Conservation (phyloP, 2,888 invertebrate genomes). For the Nemurella pictetii region DNA sequence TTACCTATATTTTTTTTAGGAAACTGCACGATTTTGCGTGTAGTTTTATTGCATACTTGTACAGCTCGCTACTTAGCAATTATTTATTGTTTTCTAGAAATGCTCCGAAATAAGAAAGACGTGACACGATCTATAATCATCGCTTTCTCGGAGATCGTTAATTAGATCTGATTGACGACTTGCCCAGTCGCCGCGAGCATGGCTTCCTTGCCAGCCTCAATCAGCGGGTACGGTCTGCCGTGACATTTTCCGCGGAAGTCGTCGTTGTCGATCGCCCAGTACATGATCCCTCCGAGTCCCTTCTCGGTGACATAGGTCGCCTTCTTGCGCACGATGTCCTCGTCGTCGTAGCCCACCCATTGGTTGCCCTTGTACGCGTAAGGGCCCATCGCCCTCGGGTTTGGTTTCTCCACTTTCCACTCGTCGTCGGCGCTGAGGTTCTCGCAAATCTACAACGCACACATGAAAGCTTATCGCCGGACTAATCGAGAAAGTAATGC, state of each 20-base stretch:
- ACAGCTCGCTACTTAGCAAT: not conserved
- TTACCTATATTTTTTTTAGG: not conserved
- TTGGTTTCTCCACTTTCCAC: constrained; percentile 83
- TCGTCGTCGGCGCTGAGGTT: constrained; percentile 70
- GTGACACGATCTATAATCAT: not conserved
- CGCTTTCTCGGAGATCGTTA: not conserved
- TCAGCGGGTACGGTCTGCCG: constrained; percentile 83
- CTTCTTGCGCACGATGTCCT: constrained; percentile 78
- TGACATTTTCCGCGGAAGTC: constrained; percentile 91
- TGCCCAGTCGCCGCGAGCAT: constrained; percentile 69
- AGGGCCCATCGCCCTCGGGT: constrained; percentile 83
- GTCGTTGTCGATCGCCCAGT: constrained; percentile 93
- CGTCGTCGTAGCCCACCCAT: constrained; percentile 94
- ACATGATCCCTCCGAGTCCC: constrained; percentile 87
- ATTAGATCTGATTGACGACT: constrained; percentile 43
- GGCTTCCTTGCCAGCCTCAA: constrained; percentile 87
- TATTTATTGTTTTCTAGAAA: not conserved
- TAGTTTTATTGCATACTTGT: not conserved
- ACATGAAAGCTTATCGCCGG: constrained; percentile 15
- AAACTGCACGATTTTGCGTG: not conserved
- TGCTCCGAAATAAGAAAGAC: not conserved
- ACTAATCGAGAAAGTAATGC: constrained; percentile 11
- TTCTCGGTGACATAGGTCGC: constrained; percentile 83
- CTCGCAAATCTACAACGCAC: constrained; percentile 76
- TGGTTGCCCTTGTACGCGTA: constrained; percentile 85